Base-by-base conservation (phyloP, 2,888 invertebrate species). In the Ectobius pallidus region DNA sequence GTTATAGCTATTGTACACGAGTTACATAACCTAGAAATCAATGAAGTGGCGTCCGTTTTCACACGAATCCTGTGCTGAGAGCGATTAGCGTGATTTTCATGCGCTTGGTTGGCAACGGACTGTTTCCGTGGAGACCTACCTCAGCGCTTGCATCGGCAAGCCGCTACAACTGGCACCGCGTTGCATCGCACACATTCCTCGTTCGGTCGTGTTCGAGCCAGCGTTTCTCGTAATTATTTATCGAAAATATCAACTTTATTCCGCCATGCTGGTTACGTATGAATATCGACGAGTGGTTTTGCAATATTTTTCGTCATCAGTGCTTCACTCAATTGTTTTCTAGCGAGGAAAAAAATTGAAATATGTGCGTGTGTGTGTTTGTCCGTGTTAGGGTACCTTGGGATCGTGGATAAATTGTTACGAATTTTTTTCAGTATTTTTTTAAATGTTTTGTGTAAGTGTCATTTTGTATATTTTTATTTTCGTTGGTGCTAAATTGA, bases 81-180 rank as follows among this genome's bases (percentile, higher is more conserved):
- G 34, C 7, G 6, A 34, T 34, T 34, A 34, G 34, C 34, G 6
- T 11, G 1, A 14, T 32, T 58, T 4, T 14, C 27, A 30, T 27
- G n/a, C 27, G 58, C 30, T 30, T 30, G 0, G 58, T 58, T 58
- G 58, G 58, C 58, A n/a, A 18, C 52, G 22, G 3, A 6, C 18
- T 20, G 32, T 16, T 58, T 52, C 27, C 52, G 9, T 52, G 25
- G 14, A 25, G 27, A 6, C 7, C 27, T 18, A 58, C 58, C 14
- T 1, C 30, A 58, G 30, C 58, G 58, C 58, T 30, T 6, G 9
- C 4, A 20, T n/a, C 58, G 58, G 58, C 58, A 58, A 58, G 32
- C 58, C 27, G 30, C 58, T 30, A 58, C 58, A 58, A 32, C 58
- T 58, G 58, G 58, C 30, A 58, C 58, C 58, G 58, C 58, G 58